phyloP scores from a whole-genome alignment of 2,888 invertebrate genomes.

The Tromatobia lineatoria region DNA sequence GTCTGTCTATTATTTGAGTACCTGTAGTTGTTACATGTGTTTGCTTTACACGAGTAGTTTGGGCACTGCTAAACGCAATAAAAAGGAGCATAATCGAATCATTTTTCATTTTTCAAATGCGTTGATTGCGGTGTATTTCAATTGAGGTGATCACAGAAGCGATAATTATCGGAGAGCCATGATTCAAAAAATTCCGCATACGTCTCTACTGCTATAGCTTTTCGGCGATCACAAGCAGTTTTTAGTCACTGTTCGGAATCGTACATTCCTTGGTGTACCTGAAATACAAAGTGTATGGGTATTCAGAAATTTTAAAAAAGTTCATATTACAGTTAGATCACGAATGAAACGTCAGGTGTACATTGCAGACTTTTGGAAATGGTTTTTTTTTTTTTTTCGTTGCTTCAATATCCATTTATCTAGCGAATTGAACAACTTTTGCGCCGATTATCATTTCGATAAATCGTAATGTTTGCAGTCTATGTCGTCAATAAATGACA shows the following conservation, averaged over 20 bases:
- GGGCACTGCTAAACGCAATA: conserved; percentile 8
- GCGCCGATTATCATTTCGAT: conserved; percentile 16
- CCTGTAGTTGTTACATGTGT: conserved; percentile 41
- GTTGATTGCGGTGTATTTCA: too few species aligned
- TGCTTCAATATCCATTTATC: background rate
- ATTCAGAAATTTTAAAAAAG: conserved; percentile 19
- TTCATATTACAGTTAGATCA: conserved; percentile 14
- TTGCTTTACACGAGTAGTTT: conserved; percentile 47
- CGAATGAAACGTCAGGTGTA: conserved; percentile 51
- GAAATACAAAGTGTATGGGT: conserved; percentile 53
- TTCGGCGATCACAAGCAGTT: conserved; percentile 38
- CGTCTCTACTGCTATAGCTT: conserved; percentile 21
- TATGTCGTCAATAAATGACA: conserved; percentile 69
- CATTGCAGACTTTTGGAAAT: conserved; percentile 28
- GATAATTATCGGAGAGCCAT: background rate
- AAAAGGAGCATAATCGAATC: conserved; percentile 1
- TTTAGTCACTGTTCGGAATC: conserved; percentile 45
- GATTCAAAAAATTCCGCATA: background rate
- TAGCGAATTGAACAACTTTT: background rate
- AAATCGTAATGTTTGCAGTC: conserved; percentile 43
- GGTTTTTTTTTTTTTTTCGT: background rate
- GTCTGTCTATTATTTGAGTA: conserved; percentile 43
- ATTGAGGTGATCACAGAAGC: conserved; percentile 12
- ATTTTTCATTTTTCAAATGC: conserved; percentile 3
- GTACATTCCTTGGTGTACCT: conserved; percentile 67